Evolutionary conservation across 2,113 vertebrate species (phyloP).

Genomic region (Oceanites oceanicus): DNA sequence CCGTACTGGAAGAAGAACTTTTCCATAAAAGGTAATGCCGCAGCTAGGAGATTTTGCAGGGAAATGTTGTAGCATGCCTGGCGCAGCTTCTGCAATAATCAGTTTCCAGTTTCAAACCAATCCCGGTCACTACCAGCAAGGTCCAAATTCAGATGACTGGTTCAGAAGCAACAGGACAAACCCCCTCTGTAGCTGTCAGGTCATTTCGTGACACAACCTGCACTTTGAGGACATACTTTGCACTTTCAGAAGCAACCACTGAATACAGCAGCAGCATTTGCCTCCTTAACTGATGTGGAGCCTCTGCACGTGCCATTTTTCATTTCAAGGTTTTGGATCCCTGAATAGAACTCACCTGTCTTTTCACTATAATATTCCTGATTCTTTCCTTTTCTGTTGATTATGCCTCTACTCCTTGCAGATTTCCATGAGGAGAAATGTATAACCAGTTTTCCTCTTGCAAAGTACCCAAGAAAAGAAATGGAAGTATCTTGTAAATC

Average conservation of each 20-base stretch:
- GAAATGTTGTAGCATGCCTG: neutral
- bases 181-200: neutral
- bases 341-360: neutral
- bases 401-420: neutral
- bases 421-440: neutral
- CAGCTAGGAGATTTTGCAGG: neutral
- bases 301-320: neutral
- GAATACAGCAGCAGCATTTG: neutral
- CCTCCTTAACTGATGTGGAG: neutral
- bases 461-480: neutral
- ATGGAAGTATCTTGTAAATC: neutral
- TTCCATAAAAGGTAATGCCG: neutral
- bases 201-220: neutral
- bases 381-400: neutral
- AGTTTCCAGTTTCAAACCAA: neutral
- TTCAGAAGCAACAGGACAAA: neutral
- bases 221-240: neutral
- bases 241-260: neutral
- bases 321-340: neutral
- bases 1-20: neutral
- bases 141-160: neutral
- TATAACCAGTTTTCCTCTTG: neutral
- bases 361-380: neutral
- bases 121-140: neutral
- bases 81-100: neutral